These are phyloP conservation scores for Montipora capitata DNA, from an alignment of 92 coral and sea anemone species.

Conservation along the genomic window DNA sequence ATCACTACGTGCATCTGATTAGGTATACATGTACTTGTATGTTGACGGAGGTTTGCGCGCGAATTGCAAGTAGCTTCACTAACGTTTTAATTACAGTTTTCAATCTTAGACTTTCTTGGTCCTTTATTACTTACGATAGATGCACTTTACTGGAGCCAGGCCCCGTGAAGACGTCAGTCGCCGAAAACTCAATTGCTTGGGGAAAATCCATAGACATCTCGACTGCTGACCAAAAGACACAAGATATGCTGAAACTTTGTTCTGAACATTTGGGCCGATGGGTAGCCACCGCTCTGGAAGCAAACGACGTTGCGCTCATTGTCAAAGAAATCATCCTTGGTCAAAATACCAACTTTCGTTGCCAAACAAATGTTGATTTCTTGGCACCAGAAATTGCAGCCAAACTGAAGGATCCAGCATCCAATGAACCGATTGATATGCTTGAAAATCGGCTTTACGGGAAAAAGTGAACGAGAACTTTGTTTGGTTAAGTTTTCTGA, in stretches of 20 bases:
- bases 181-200: background rate
- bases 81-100: too few species aligned
- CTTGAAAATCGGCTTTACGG: background rate
- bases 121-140: background rate
- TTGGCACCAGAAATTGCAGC: background rate
- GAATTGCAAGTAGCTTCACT: too few species aligned
- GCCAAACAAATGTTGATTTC: background rate
- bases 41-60: too few species aligned
- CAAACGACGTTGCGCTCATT: background rate
- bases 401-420: constrained; percentile 8
- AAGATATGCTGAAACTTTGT: background rate
- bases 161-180: background rate
- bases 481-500: too few species aligned
- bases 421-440: background rate
- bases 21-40: too few species aligned
- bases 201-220: background rate
- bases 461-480: background rate
- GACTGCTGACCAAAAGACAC: constrained; percentile 13
- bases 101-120: too few species aligned
- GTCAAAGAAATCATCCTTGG: constrained; percentile 22
- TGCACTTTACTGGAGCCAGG: constrained; percentile 13
- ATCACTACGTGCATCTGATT: too few species aligned
- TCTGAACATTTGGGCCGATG: background rate
- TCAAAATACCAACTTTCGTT: constrained; percentile 8
- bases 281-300: background rate